Base-by-base conservation (phyloP, 2,113 vertebrate species). In the Oncorhynchus masou region DNA sequence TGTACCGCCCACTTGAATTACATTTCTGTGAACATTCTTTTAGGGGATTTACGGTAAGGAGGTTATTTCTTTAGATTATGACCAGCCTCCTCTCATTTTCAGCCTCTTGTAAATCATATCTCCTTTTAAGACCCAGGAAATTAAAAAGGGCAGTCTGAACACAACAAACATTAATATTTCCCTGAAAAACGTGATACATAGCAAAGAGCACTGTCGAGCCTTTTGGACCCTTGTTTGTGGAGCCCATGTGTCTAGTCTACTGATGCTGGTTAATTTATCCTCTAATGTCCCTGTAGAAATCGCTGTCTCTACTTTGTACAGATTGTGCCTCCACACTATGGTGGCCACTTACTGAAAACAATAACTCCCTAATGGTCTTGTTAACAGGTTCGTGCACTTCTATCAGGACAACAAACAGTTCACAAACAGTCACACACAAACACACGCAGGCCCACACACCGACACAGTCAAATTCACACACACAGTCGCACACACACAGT, bases 371-470 rank as follows among this genome's bases (percentile, higher is more conserved):
- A 15, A 24, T 67, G 65, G 25, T 11, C 69, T 64, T 62, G 62
- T 70, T 64, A 64, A 74, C 39, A 73, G 74, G 72, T 65, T 34
- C 29, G 54, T 70, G 4, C 19, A 57, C 73, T 73, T 76, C 71
- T 4, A 25, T 9, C 19, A 62, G 59, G n/a, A 62, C n/a, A 22
- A 5, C 54, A 45, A 60, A 4, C 16, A 22, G 51, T 49, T 31
- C 71, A 64, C 71, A 64, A 15, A 73, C 71, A 62, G 4, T 34
- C 27, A 34, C 71, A 20, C 48, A 29, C 71, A 60, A 57, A 12
- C 27, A 39, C 16, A 16, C 15, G 1, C 49, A 11, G 7, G 9
- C 9, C 29, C 20, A 4, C 59, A 62, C 59, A 62, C 1, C 0
- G 29, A 5, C 54, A 62, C 16, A 54, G 9, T 11, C 5, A 22